These are phyloP conservation scores for Ectemnius cavifrons DNA, from an alignment of 2,888 invertebrate genomes.

Conservation along the genomic window DNA sequence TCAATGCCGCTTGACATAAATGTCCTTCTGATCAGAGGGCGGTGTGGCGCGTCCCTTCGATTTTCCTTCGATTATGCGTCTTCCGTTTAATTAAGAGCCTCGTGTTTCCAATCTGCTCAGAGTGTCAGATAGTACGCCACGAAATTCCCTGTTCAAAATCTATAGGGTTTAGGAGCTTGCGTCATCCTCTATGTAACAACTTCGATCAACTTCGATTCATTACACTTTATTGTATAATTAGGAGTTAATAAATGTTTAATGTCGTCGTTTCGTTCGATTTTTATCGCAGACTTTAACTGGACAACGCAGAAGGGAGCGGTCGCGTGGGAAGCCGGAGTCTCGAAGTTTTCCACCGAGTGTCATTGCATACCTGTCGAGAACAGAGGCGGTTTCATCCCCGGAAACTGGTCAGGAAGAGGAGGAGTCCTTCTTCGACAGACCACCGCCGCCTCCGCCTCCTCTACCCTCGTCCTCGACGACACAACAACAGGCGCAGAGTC, in stretches of 20 bases:
- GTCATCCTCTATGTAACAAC: too few relatives aligned
- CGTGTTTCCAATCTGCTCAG: too few relatives aligned
- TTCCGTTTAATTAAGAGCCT: background rate
- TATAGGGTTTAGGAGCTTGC: too few relatives aligned
- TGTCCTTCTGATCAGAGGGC: too few relatives aligned
- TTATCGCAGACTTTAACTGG: slow-evolving; percentile 81
- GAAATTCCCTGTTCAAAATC: too few relatives aligned
- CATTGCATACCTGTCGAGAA: slow-evolving; percentile 61
- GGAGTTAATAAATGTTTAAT: too few relatives aligned
- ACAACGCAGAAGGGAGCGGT: slow-evolving; percentile 81
- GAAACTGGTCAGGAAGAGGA: slow-evolving; percentile 79
- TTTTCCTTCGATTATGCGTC: background rate
- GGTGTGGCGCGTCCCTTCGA: too few relatives aligned
- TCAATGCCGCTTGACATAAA: too few relatives aligned
- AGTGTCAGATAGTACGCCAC: too few relatives aligned
- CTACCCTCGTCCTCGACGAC: slow-evolving; percentile 79
- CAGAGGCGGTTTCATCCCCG: slow-evolving; percentile 77
- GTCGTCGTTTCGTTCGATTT: too few relatives aligned
- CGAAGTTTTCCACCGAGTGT: slow-evolving; percentile 83
- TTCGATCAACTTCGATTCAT: too few relatives aligned
- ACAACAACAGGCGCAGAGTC: slow-evolving; percentile 58
- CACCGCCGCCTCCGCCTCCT: slow-evolving; percentile 73
- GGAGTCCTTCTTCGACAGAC: slow-evolving; percentile 81
- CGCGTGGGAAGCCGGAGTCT: slow-evolving; percentile 84
- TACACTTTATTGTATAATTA: too few relatives aligned